Evolutionary conservation across 2,888 invertebrate genomes (phyloP), one percentile per base, ranked within the genome.

Genomic region (Sinhomidia bicolor): DNA sequence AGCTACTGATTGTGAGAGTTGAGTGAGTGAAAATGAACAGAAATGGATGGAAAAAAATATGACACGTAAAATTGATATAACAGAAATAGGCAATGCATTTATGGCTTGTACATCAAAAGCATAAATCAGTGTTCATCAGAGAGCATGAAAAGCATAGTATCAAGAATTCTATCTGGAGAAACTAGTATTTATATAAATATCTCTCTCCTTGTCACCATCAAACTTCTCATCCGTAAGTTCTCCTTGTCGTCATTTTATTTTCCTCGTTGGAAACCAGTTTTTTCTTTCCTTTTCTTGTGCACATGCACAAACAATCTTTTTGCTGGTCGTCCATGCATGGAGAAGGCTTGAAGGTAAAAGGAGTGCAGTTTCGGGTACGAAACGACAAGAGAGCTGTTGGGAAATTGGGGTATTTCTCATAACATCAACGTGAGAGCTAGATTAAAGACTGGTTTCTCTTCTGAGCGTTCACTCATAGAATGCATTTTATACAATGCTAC

Each of bases 201-300:
- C 29, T 60, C 10, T 60, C 29, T 60, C 10, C 6, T 32, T 20
- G 71, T 71, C 44, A 71, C 14, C 71, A 20, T 44, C 71, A 41
- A 32, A 7, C 62, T 71, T 23, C 2, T 71, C 36, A 65, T 65
- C 71, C n/a, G n/a, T n/a, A n/a, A n/a, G 3, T 9, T 5, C 36
- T 68, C 68, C 36, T 6, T 26, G 26, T 17, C 71, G 23, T 71
- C 71, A 41, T 71, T 41, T 44, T 41, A n/a, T n/a, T n/a, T n/a
- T n/a, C n/a, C 41, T 44, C 23, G 12, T 71, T 23, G 71, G 71
- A 71, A 71, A 71, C 71, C 71, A 71, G 71, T 71, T 71, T 71
- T 41, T 44, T 20, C n/a, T n/a, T n/a, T n/a, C n/a, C n/a, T n/a
- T 41, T 17, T 44, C 44, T 71, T 44, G 7, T 44, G 71, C 71